Evolutionary conservation across 2,797 vertebrate species (phyloP).

Genomic region (Pteronotus mesoamericanus): DNA sequence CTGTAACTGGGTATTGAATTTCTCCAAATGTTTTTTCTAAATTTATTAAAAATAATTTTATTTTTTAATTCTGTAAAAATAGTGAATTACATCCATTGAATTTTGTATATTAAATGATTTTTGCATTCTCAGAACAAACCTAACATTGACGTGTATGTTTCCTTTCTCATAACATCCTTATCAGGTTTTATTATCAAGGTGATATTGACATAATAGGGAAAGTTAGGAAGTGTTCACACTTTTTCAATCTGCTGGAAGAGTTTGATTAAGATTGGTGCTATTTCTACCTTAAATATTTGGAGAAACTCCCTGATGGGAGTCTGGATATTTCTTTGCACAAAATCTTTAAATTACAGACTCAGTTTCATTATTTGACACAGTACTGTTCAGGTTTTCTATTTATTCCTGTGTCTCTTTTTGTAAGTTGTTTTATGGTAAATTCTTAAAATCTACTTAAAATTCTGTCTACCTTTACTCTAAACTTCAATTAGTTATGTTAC

Average conservation of each 20-base stretch:
- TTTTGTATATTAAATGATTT: neutral
- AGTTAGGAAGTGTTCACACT: neutral
- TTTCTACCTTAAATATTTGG: slow-evolving; percentile 4
- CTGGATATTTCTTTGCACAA: neutral
- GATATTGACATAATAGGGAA: neutral
- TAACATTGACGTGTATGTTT: neutral
- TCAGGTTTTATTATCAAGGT: neutral
- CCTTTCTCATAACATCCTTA: neutral
- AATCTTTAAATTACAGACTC: neutral
- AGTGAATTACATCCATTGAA: neutral
- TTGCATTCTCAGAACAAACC: neutral
- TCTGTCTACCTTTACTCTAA: neutral
- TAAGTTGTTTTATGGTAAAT: neutral
- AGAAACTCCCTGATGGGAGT: neutral
- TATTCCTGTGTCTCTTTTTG: neutral
- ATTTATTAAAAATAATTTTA: neutral
- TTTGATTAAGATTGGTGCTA: neutral
- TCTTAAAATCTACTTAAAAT: neutral
- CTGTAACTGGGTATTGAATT: neutral
- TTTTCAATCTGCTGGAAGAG: neutral
- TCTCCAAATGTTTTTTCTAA: neutral
- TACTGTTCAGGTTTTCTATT: neutral
- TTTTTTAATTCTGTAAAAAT: neutral
- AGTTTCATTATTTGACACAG: neutral
- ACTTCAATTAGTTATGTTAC: neutral